Base-by-base conservation (phyloP, 2,797 vertebrate genomes). In the Apogon hyalosoma region DNA sequence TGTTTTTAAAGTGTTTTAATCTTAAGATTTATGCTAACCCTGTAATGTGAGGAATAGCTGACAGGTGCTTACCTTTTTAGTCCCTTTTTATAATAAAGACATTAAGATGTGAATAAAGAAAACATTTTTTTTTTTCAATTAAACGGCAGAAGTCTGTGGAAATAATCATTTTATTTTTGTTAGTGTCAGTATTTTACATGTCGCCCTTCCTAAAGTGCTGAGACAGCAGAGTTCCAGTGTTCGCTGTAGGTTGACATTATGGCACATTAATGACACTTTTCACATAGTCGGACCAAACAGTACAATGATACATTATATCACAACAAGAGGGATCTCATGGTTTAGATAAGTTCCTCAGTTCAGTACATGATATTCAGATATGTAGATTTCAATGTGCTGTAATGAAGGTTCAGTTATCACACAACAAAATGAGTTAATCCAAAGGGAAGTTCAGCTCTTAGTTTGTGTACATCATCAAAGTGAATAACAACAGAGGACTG, bases 121-220 rank as follows among this genome's bases (percentile, higher is more conserved):
- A 16, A 45, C 21, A n/a, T 24, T 24, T 24, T 24, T 57, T 69
- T 42, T 15, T 73, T 75, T 63, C 36, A 66, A 75, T 42, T 62
- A 64, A 71, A 63, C 16, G 50, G 62, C 18, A 2, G 1, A 48
- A 11, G 13, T 52, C 53, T 75, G 50, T 68, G 54, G 57, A 79
- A 84, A 84, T 68, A 39, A 60, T 67, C 8, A 21, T 10, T 82
- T 94, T 93, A 33, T 8, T 80, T 93, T 93, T 92, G 93, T 93
- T 93, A 74, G 84, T 84, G 75, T 92, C 68, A 83, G 74, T 83
- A 69, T 71, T 67, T 81, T 76, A 76, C 78, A 85, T 61, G 51
- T 73, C 11, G 46, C 53, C 66, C 63, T 57, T 70, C 41, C 77
- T 89, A 84, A 91, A 92, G 91, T 92, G 89, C 89, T 82, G 81